Evolutionary conservation across 1,140 invertebrate genomes (phyloP).

Genomic region (Diachasma alloeum): DNA sequence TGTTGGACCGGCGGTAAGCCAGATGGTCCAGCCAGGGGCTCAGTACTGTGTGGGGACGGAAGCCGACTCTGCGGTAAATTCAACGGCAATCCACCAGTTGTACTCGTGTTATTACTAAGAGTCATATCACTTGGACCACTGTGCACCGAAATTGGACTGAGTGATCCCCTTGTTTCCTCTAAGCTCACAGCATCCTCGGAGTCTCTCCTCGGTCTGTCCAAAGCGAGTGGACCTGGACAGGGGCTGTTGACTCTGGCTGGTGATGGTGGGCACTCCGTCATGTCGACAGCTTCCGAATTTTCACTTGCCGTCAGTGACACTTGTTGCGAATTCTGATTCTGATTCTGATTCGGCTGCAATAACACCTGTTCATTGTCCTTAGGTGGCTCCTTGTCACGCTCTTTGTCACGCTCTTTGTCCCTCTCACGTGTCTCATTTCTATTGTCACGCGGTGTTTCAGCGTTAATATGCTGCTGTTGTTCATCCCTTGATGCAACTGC

Average conservation of each 20-base stretch:
- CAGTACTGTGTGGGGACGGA: conserved; percentile 72
- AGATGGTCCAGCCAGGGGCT: conserved; percentile 78
- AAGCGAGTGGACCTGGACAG: conserved; percentile 57
- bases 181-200: conserved; percentile 57
- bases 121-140: conserved; percentile 70
- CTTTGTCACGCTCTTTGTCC: conserved; percentile 38
- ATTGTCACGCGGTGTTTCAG: background rate
- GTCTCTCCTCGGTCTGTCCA: conserved; percentile 59
- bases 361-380: conserved; percentile 52
- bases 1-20: conserved; percentile 84
- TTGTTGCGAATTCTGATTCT: conserved; percentile 22
- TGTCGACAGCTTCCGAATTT: conserved; percentile 45
- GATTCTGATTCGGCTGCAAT: conserved; percentile 27
- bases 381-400: conserved; percentile 29
- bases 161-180: conserved; percentile 61
- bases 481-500: conserved; percentile 56
- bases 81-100: conserved; percentile 41
- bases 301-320: conserved; percentile 34
- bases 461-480: conserved; percentile 27
- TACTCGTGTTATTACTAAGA: conserved; percentile 62
- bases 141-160: conserved; percentile 64
- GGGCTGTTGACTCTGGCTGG: conserved; percentile 61
- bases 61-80: conserved; percentile 61
- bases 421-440: conserved; percentile 31
- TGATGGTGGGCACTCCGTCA: conserved; percentile 52